A percentile compares a stretch with the other conserved stretches of the same genome.
These are phyloP conservation scores for Toxotes chatareus DNA, from an alignment of 2,113 vertebrate genomes.

Conservation along the genomic window DNA sequence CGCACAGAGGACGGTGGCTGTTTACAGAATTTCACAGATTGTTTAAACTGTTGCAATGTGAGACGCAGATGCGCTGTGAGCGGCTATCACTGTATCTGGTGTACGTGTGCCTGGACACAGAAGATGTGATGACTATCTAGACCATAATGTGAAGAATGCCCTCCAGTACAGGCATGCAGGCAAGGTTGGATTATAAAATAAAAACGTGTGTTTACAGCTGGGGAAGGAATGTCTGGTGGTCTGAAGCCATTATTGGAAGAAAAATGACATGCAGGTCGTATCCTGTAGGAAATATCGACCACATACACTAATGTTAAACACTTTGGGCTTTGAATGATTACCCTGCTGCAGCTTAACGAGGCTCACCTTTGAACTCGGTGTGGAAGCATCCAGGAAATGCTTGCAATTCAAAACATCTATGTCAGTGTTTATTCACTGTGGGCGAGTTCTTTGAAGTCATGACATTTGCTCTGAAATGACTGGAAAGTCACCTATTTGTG, in stretches of 20 bases:
- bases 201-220: conserved; percentile 28
- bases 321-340: conserved; percentile 43
- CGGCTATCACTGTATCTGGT: conserved; percentile 53
- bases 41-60: conserved; percentile 57
- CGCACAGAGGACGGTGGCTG: conserved; percentile 43
- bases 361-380: conserved; percentile 39
- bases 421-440: conserved; percentile 43
- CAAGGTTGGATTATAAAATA: neutral
- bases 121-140: conserved; percentile 60
- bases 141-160: conserved; percentile 56
- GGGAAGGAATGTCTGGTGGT: conserved; percentile 58
- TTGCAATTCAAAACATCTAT: conserved; percentile 59
- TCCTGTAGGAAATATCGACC: conserved; percentile 32
- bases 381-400: conserved; percentile 65
- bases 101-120: conserved; percentile 74
- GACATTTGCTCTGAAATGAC: neutral
- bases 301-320: conserved; percentile 13
- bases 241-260: conserved; percentile 32
- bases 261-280: conserved; percentile 18
- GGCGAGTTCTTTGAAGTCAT: conserved; percentile 25
- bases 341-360: conserved; percentile 42
- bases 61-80: neutral
- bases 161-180: conserved; percentile 59
- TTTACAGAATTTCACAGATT: conserved; percentile 65
- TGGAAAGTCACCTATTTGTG: conserved; percentile 37